These are phyloP conservation scores for Zoanthus sansibaricus DNA, from an alignment of 92 coral and sea anemone species.

Conservation along the genomic window DNA sequence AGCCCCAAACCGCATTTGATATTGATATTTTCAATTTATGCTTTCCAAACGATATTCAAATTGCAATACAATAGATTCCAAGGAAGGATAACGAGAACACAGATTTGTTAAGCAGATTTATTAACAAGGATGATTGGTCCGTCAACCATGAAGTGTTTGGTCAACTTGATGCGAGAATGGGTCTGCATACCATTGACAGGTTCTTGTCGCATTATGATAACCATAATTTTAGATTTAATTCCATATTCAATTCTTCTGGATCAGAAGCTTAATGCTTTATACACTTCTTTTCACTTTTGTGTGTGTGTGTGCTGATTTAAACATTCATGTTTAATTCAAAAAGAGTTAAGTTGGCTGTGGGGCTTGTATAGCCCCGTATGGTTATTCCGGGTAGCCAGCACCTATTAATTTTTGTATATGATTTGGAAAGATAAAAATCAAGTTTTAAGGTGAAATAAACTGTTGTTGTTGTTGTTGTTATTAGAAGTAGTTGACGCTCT, in stretches of 20 bases:
- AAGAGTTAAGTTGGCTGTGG: too few relatives aligned
- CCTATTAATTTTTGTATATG: too few relatives aligned
- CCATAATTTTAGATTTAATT: slow-evolving; percentile 8
- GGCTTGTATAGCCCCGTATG: too few relatives aligned
- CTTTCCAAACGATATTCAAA: slow-evolving; percentile 37
- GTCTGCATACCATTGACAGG: slow-evolving; percentile 10
- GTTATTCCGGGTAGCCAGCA: too few relatives aligned
- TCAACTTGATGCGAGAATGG: background rate
- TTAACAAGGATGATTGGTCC: slow-evolving; percentile 50
- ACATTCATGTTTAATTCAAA: too few relatives aligned
- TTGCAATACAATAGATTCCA: slow-evolving; percentile 42
- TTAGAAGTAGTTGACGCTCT: slow-evolving; percentile 6
- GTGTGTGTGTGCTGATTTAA: too few relatives aligned
- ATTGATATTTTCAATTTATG: slow-evolving; percentile 37
- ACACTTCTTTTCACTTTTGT: too few relatives aligned
- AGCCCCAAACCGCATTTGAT: slow-evolving; percentile 49
- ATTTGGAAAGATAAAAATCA: too few relatives aligned
- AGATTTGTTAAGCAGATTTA: slow-evolving; percentile 35
- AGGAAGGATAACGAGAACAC: slow-evolving; percentile 43
- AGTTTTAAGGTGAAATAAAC: too few relatives aligned
- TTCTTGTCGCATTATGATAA: slow-evolving; percentile 6
- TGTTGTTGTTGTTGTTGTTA: too few relatives aligned
- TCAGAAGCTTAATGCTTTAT: background rate
- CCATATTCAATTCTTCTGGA: slow-evolving; percentile 3
- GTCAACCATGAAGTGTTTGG: slow-evolving; percentile 30